These are phyloP conservation scores for Phania funesta DNA, from an alignment of 2,888 invertebrate species.

Conservation along the genomic window DNA sequence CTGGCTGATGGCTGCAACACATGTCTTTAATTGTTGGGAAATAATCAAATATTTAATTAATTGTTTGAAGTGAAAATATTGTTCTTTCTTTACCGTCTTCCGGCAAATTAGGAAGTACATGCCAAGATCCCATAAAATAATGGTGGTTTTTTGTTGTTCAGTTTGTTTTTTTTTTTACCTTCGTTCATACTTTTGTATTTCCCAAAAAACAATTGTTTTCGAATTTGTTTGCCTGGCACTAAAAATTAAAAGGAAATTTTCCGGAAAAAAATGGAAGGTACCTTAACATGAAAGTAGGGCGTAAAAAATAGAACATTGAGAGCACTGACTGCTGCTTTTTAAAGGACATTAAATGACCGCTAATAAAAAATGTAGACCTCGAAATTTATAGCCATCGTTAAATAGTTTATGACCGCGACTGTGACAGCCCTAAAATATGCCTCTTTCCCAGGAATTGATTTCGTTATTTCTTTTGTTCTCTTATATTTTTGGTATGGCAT, in stretches of 20 bases:
- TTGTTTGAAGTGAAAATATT: not conserved
- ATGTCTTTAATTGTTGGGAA: conserved; percentile 14
- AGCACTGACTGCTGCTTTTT: conserved; percentile 18
- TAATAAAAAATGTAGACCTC: conserved; percentile 30
- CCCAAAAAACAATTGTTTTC: too few species aligned
- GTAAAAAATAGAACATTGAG: conserved; percentile 60
- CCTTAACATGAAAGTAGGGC: conserved; percentile 44
- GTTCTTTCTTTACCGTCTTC: not conserved
- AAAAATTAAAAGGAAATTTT: not conserved
- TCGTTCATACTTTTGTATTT: too few species aligned
- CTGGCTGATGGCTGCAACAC: not conserved
- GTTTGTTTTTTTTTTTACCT: too few species aligned
- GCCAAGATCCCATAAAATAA: too few species aligned
- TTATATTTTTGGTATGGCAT: not conserved
- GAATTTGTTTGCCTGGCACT: not conserved
- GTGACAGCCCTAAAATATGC: not conserved
- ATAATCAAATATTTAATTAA: not conserved
- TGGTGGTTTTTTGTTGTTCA: too few species aligned
- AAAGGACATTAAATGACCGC: conserved; percentile 11
- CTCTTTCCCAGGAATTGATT: not conserved
- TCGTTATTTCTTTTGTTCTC: not conserved
- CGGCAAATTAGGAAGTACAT: not conserved
- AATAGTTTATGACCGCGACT: conserved; percentile 18
- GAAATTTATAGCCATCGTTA: not conserved
- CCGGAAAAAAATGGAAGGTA: not conserved